Evolutionary conservation across 2,888 invertebrate species (phyloP).

Genomic region (Tetragonisca angustula): DNA sequence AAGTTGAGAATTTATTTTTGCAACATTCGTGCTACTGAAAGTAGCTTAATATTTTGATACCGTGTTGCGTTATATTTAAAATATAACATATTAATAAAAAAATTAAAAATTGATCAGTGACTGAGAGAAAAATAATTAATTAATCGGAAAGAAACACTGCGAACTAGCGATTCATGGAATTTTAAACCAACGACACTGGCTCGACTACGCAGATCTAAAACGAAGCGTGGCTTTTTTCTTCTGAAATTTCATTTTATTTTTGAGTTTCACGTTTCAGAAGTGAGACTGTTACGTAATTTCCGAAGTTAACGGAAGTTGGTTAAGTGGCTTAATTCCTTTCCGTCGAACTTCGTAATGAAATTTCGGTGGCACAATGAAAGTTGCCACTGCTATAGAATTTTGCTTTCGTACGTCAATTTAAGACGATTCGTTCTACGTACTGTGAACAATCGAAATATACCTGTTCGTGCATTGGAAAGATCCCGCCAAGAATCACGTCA

Average conservation of each 20-base stretch:
- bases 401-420: slow-evolving; percentile 5
- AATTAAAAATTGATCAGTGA: too few relatives aligned
- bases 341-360: slow-evolving; percentile 5
- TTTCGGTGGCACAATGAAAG: slow-evolving; percentile 2
- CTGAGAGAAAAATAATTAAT: too few relatives aligned
- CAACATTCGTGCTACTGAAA: too few relatives aligned
- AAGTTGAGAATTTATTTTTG: too few relatives aligned
- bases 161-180: too few relatives aligned
- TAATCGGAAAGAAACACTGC: too few relatives aligned
- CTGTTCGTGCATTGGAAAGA: slow-evolving; percentile 89
- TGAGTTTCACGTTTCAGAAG: neutral
- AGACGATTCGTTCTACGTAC: neutral
- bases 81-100: too few relatives aligned
- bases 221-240: too few relatives aligned
- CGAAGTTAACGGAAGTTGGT: neutral
- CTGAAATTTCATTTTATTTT: neutral
- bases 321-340: slow-evolving; percentile 22
- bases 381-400: neutral
- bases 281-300: neutral
- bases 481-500: slow-evolving; percentile 88
- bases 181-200: too few relatives aligned
- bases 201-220: neutral
- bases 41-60: too few relatives aligned
- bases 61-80: too few relatives aligned
- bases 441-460: slow-evolving; percentile 56